Base-by-base conservation (phyloP, 2,797 vertebrate species). In the Myoxocephalus aenaeus region DNA sequence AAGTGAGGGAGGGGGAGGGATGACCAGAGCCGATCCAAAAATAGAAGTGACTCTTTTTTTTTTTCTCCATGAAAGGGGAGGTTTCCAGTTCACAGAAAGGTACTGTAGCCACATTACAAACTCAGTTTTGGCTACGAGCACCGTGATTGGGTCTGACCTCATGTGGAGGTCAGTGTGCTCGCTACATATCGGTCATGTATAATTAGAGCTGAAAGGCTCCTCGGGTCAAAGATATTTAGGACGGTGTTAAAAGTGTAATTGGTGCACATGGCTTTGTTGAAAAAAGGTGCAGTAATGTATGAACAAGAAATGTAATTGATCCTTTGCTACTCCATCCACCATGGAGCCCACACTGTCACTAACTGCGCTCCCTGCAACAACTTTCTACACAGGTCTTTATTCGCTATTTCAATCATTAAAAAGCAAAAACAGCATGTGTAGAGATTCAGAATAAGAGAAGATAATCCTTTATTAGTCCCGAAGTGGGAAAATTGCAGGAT, bases 11-110 rank as follows among this genome's bases (percentile, higher is more conserved):
- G 34, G 48, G 53, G 18, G 38, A 50, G 32, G 32, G 57, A 66
- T 69, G 67, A 58, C 32, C 53, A 25, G 36, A 36, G 46, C 56
- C 2, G 7, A 48, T 73, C 79, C 73, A 78, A 9, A 87, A 83
- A 87, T 89, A 90, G 85, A 80, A 25, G 18, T 79, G 80, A 84
- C 67, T 7, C 6, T 56, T 58, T 70, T 80, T 87, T 40, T 56
- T 63, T 73, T 81, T 86, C 22, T 27, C 25, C 83, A 86, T 70
- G 64, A 79, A 73, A 71, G 78, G 75, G 57, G 38, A 80, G 29
- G 11, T 79, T 69, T 77, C 50, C 36, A 53, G 9, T 65, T 78
- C 84, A 59, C 32, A 36, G 68, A 54, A 67, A 14, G n/a, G 17
- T 40, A 56, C 22, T 20, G 22, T 17, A 50, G 38, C 2, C 20